A percentile compares a stretch with the other conserved stretches of the same genome.
Evolutionary conservation across 2,797 vertebrate species (phyloP).

Genomic region (Apogon hyalosoma): DNA sequence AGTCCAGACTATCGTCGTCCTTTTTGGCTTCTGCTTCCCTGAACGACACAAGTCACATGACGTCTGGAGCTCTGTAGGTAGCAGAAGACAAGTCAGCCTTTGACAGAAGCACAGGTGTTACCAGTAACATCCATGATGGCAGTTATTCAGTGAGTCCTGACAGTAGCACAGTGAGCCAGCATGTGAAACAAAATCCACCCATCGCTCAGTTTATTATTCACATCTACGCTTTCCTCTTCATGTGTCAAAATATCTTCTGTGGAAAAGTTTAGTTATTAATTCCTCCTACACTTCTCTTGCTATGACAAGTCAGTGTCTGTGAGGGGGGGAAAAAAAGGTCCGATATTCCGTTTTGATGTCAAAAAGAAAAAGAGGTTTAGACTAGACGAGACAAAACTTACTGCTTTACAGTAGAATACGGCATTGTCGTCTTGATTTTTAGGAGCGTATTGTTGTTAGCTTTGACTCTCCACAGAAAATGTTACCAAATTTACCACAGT

Average conservation of each 20-base stretch:
- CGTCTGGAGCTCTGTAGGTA: too few species aligned
- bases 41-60: too few species aligned
- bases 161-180: not conserved
- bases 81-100: not conserved
- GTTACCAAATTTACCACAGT: not conserved
- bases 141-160: not conserved
- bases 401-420: not conserved
- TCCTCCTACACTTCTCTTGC: not conserved
- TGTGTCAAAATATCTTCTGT: too few species aligned
- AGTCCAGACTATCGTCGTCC: too few species aligned
- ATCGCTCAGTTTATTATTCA: too few species aligned
- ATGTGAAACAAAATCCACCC: not conserved
- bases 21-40: too few species aligned
- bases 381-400: not conserved
- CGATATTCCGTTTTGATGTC: slow-evolving; percentile 11
- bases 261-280: not conserved
- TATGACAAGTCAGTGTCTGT: slow-evolving; percentile 9
- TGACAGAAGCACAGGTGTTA: slow-evolving; percentile 7
- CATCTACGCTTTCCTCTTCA: too few species aligned
- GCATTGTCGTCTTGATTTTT: slow-evolving; percentile 10
- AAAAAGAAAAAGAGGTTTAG: not conserved
- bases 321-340: not conserved
- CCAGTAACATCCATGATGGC: slow-evolving; percentile 4
- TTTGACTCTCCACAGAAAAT: not conserved
- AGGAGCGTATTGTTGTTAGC: not conserved